Evolutionary conservation across 2,797 vertebrate species (phyloP).

Genomic region (Serranus cabrilla): DNA sequence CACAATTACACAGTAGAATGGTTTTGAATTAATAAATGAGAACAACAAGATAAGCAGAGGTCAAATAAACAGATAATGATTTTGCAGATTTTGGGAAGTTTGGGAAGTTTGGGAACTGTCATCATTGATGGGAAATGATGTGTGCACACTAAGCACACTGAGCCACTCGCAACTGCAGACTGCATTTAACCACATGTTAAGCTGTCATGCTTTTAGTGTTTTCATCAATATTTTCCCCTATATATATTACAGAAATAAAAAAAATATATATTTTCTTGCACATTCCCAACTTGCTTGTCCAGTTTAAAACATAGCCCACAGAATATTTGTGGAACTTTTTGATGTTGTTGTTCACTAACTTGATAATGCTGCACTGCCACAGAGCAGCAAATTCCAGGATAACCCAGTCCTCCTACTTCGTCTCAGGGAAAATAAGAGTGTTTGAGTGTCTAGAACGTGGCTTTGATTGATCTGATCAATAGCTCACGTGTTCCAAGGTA

Average conservation of each 20-base stretch:
- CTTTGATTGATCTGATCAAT: constrained; percentile 71
- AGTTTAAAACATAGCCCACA: neutral
- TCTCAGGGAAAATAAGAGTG: constrained; percentile 21
- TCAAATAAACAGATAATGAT: constrained; percentile 62
- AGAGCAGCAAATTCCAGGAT: neutral
- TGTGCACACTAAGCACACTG: neutral
- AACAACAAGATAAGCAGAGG: constrained; percentile 60
- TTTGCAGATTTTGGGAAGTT: constrained; percentile 26
- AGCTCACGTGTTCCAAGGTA: constrained; percentile 57
- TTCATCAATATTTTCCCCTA: neutral
- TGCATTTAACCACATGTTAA: neutral
- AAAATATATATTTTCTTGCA: too few relatives aligned
- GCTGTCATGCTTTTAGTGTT: neutral
- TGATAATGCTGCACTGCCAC: neutral
- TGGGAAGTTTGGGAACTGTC: constrained; percentile 6
- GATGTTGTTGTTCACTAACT: constrained; percentile 1
- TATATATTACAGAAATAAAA: too few relatives aligned
- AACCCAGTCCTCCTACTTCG: neutral
- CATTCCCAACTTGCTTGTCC: neutral
- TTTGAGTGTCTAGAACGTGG: constrained; percentile 31
- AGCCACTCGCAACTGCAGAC: neutral
- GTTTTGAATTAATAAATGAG: constrained; percentile 51
- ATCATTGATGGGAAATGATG: constrained; percentile 10
- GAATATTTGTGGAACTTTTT: neutral
- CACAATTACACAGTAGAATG: constrained; percentile 66